Evolutionary conservation across 2,113 vertebrate species (phyloP).

Genomic region (Sigmodon hispidus): DNA sequence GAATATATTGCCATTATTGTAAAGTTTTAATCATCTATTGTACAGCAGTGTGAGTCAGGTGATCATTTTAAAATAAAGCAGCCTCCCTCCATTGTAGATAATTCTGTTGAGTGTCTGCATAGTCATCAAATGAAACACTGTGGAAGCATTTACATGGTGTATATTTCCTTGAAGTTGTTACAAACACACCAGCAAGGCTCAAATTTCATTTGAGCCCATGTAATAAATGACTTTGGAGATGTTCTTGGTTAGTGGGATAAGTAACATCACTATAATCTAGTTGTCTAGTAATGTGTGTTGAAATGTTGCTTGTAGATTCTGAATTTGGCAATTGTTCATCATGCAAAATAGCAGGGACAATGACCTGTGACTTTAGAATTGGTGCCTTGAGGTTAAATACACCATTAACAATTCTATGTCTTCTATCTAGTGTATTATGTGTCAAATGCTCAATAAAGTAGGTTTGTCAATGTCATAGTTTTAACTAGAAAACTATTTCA

Average conservation of each 20-base stretch:
- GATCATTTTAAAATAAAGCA: not conserved
- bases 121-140: slow-evolving; percentile 16
- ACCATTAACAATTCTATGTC: slow-evolving; percentile 34
- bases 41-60: slow-evolving; percentile 56
- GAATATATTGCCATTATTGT: slow-evolving; percentile 19
- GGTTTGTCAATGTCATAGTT: slow-evolving; percentile 49
- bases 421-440: not conserved
- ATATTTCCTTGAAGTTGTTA: slow-evolving; percentile 8
- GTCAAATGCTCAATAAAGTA: slow-evolving; percentile 50
- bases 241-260: slow-evolving; percentile 13
- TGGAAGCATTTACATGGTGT: slow-evolving; percentile 21
- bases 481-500: slow-evolving; percentile 56
- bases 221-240: not conserved
- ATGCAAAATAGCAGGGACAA: slow-evolving; percentile 51
- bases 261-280: not conserved
- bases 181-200: slow-evolving; percentile 12
- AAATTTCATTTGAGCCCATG: slow-evolving; percentile 30
- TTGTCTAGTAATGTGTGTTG: not conserved
- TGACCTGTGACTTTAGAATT: slow-evolving; percentile 42
- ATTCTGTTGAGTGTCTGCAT: slow-evolving; percentile 10
- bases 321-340: slow-evolving; percentile 22
- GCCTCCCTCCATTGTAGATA: not conserved
- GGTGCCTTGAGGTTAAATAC: slow-evolving; percentile 41
- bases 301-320: not conserved
- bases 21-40: not conserved